These are phyloP conservation scores for Umimayanthus chanpuru DNA, from an alignment of 92 coral and sea anemone species.

Conservation along the genomic window DNA sequence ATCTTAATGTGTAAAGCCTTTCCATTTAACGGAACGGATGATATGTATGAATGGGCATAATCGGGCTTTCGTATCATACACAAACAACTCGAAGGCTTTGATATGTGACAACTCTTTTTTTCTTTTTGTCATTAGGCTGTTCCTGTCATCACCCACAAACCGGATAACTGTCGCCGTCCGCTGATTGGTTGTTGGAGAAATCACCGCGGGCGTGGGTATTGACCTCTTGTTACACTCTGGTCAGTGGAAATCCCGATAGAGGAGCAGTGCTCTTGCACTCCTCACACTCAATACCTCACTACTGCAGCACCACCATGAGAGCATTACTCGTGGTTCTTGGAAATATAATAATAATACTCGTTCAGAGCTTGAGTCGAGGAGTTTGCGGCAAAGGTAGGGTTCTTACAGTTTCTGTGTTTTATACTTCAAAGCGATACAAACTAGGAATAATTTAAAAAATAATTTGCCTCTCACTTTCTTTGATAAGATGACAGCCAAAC, in stretches of 20 bases:
- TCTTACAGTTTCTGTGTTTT: not conserved
- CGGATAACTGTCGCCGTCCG: conserved; percentile 49
- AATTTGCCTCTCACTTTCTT: conserved; percentile 34
- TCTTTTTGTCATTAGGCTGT: conserved; percentile 52
- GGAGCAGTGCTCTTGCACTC: conserved; percentile 39
- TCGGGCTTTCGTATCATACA: not conserved
- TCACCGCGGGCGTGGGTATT: conserved; percentile 44
- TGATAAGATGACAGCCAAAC: conserved; percentile 26
- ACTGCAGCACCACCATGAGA: conserved; percentile 33
- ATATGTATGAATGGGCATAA: not conserved
- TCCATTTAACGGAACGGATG: conserved; percentile 7
- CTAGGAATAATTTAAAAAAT: conserved; percentile 2
- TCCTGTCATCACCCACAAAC: conserved; percentile 67
- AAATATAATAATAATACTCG: conserved; percentile 27
- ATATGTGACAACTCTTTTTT: conserved; percentile 36
- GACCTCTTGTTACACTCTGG: conserved; percentile 43
- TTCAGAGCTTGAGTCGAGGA: conserved; percentile 25
- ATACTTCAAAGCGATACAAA: conserved; percentile 16
- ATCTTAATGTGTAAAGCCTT: not conserved
- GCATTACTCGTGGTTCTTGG: conserved; percentile 15
- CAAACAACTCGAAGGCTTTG: conserved; percentile 13
- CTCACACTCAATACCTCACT: not conserved
- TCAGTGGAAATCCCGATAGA: conserved; percentile 46
- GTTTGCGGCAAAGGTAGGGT: conserved; percentile 27
- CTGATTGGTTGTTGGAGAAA: conserved; percentile 67